These are phyloP conservation scores for Lota lota DNA, from an alignment of 2,113 vertebrate genomes.

Conservation along the genomic window DNA sequence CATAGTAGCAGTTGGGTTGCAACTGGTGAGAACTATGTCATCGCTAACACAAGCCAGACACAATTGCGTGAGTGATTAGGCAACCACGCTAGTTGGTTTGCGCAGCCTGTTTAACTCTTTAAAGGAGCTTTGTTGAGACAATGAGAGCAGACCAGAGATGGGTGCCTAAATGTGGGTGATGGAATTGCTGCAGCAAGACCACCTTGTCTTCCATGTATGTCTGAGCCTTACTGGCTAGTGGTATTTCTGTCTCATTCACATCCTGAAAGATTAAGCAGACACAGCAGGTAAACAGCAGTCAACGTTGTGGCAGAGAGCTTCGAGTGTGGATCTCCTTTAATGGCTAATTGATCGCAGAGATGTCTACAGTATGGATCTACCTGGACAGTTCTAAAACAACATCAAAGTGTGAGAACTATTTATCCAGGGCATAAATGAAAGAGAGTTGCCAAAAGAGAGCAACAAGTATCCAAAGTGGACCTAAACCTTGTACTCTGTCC, in stretches of 20 bases:
- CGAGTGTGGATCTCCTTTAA: slow-evolving; percentile 46
- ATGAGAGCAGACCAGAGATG: slow-evolving; percentile 9
- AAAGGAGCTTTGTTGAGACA: not conserved
- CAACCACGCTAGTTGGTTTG: not conserved
- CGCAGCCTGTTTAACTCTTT: not conserved
- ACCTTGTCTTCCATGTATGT: not conserved
- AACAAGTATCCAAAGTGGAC: too few species aligned
- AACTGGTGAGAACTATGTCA: slow-evolving; percentile 18
- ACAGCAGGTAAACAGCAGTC: slow-evolving; percentile 13
- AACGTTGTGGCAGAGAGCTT: slow-evolving; percentile 29
- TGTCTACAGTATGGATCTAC: slow-evolving; percentile 13
- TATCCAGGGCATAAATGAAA: slow-evolving; percentile 21
- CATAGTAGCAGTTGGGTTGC: slow-evolving; percentile 12
- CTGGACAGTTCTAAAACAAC: slow-evolving; percentile 19
- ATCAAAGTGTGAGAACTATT: slow-evolving; percentile 19
- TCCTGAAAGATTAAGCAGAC: not conserved
- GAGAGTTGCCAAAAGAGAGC: not conserved
- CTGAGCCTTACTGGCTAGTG: slow-evolving; percentile 1
- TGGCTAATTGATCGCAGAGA: slow-evolving; percentile 42
- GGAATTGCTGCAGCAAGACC: too few species aligned
- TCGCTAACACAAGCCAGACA: slow-evolving; percentile 14
- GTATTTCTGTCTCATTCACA: not conserved
- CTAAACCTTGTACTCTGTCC: too few species aligned
- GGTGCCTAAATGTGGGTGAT: not conserved
- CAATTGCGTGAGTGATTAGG: slow-evolving; percentile 19